A percentile compares a stretch with the other conserved stretches of the same genome.
These are phyloP conservation scores for Eidolon dupreanum DNA, from an alignment of 2,797 vertebrate genomes.

Conservation along the genomic window DNA sequence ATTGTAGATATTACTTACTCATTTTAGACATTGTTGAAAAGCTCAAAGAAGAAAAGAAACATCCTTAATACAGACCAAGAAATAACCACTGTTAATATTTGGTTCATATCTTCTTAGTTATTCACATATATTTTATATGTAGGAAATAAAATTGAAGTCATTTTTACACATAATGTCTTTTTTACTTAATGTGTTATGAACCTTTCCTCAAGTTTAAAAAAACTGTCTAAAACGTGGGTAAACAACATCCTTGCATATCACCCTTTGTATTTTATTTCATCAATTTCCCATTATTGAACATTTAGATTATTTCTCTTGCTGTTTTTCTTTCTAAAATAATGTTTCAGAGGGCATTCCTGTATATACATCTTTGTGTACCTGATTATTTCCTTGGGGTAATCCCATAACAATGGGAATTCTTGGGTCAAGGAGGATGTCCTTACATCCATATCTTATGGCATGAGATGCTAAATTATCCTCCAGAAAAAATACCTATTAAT, in stretches of 20 bases:
- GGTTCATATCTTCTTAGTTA: background rate
- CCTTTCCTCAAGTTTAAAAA: background rate
- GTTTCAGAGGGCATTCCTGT: background rate
- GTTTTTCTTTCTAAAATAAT: slow-evolving; percentile 16
- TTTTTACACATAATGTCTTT: background rate
- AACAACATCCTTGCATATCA: slow-evolving; percentile 1
- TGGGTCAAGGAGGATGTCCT: background rate
- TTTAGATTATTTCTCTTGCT: background rate
- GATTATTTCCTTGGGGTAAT: slow-evolving; percentile 11
- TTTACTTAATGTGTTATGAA: slow-evolving; percentile 47
- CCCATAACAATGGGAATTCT: background rate
- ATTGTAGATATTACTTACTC: background rate
- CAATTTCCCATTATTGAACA: slow-evolving; percentile 1
- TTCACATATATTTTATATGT: slow-evolving; percentile 23
- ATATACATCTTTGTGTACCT: background rate
- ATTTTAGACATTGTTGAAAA: slow-evolving; percentile 49
- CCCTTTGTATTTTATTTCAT: slow-evolving; percentile 16
- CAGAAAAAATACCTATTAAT: background rate
- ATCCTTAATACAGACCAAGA: background rate
- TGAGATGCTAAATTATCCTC: background rate
- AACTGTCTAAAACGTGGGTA: background rate
- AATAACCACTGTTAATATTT: slow-evolving; percentile 12
- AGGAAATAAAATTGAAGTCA: slow-evolving; percentile 28
- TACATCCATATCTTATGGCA: background rate
- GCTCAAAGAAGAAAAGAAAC: slow-evolving; percentile 35